phyloP scores from a whole-genome alignment of 1,140 invertebrate genomes.

The silkworm (Bombyx mori) region DNA sequence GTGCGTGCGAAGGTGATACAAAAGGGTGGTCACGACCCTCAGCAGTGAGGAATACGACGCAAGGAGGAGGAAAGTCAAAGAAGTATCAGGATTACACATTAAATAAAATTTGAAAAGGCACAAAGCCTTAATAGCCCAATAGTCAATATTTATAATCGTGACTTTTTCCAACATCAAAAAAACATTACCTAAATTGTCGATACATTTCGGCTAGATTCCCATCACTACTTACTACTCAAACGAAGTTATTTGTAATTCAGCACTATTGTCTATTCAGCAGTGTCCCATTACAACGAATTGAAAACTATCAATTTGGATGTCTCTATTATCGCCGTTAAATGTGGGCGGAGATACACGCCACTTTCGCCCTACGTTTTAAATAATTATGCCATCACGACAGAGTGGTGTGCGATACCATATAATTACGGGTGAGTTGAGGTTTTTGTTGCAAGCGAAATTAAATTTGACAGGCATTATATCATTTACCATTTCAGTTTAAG shows the following conservation, averaged over 20 bases:
- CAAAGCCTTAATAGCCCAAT: no score
- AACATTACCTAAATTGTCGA: no score
- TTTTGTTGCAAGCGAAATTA: background rate
- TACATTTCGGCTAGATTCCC: no score
- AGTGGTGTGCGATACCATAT: slow-evolving; percentile 8
- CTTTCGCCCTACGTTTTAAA: slow-evolving; percentile 23
- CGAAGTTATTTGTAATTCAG: background rate
- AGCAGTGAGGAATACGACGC: no score
- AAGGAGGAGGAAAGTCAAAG: no score
- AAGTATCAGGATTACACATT: no score
- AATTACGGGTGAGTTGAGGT: slow-evolving; percentile 12
- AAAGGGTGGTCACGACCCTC: no score
- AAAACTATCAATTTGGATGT: slow-evolving; percentile 50
- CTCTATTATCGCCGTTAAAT: slow-evolving; percentile 46
- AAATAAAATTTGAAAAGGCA: no score
- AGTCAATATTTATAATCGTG: no score
- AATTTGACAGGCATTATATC: slow-evolving; percentile 1
- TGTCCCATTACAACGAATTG: slow-evolving; percentile 25
- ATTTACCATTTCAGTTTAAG: slow-evolving; percentile 6
- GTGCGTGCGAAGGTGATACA: no score
- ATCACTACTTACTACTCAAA: no score
- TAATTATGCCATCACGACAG: slow-evolving; percentile 47
- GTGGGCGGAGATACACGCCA: slow-evolving; percentile 34
- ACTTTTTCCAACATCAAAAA: no score
- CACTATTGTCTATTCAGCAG: background rate